phyloP scores from a whole-genome alignment of 2,113 vertebrate genomes.

The Mormoops blainvillei region DNA sequence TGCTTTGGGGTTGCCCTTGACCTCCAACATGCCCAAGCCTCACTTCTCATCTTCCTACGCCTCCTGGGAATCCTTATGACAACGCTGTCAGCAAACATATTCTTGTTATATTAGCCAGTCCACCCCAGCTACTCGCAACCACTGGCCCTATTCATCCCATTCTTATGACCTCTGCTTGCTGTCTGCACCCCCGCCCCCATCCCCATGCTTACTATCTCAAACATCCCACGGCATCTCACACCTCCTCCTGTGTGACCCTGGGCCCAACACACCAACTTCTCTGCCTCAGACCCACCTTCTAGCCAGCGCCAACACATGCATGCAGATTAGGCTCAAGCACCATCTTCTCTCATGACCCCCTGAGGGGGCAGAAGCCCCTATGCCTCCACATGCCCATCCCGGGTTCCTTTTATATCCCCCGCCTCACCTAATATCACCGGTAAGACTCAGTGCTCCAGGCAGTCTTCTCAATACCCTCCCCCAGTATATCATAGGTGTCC shows the following conservation, averaged over 20 bases:
- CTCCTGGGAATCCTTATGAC: not conserved
- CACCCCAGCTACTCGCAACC: not conserved
- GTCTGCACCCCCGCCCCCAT: not conserved
- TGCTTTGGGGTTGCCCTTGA: not conserved
- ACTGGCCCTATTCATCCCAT: not conserved
- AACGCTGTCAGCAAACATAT: not conserved
- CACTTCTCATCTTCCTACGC: not conserved
- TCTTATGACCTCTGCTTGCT: not conserved
- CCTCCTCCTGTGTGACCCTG: not conserved
- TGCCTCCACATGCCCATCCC: not conserved
- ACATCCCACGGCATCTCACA: accelerated
- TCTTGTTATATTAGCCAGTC: not conserved
- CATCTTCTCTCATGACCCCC: not conserved
- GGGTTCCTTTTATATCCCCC: not conserved
- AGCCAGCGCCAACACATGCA: not conserved
- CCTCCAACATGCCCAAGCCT: not conserved
- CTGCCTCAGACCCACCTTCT: not conserved
- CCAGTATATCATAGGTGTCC: not conserved
- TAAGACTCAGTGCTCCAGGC: not conserved
- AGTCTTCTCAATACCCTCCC: not conserved
- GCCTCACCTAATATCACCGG: not conserved
- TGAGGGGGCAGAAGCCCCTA: not conserved
- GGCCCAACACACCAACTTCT: not conserved
- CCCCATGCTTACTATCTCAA: not conserved
- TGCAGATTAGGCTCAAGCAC: not conserved